A percentile compares a stretch with the other conserved stretches of the same genome.
These are phyloP conservation scores for Priocnemis perturbator DNA, from an alignment of 2,888 invertebrate species.

Conservation along the genomic window DNA sequence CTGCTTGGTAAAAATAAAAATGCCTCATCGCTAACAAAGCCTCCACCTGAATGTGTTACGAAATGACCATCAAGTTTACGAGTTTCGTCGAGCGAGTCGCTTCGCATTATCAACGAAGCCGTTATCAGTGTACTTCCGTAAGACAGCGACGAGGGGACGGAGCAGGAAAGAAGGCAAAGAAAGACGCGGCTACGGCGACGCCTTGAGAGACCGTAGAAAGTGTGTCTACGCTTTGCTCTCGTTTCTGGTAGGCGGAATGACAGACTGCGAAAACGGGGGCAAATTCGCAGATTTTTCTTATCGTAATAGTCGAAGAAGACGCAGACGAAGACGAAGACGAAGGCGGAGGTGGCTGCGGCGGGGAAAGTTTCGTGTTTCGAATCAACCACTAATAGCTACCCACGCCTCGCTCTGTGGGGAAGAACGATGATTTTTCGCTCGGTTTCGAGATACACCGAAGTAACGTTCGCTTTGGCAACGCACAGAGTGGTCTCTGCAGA, in stretches of 20 bases:
- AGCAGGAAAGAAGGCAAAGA: constrained; percentile 11
- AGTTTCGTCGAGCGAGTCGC: no score
- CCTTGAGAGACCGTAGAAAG: constrained; percentile 44
- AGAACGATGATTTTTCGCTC: constrained; percentile 25
- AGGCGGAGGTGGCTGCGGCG: constrained; percentile 7
- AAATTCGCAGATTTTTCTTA: constrained; percentile 44
- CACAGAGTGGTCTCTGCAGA: background rate
- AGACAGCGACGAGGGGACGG: constrained; percentile 1
- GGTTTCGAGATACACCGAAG: constrained; percentile 10
- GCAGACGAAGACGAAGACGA: constrained; percentile 8
- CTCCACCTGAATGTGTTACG: no score
- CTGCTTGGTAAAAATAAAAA: no score
- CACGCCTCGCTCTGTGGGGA: constrained; percentile 6
- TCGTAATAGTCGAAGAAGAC: constrained; percentile 38
- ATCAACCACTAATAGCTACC: constrained; percentile 32
- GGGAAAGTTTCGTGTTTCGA: constrained; percentile 41
- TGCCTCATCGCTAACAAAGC: no score
- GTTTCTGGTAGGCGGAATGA: constrained; percentile 43
- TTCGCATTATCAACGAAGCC: constrained; percentile 34
- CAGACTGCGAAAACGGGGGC: constrained; percentile 51
- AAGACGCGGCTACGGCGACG: constrained; percentile 14
- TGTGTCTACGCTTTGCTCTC: constrained; percentile 47
- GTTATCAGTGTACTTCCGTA: constrained; percentile 40
- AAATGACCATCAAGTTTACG: no score
- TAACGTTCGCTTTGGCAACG: background rate